These are phyloP conservation scores for Phodopus roborovskii DNA, from an alignment of 2,113 vertebrate species.

Conservation along the genomic window DNA sequence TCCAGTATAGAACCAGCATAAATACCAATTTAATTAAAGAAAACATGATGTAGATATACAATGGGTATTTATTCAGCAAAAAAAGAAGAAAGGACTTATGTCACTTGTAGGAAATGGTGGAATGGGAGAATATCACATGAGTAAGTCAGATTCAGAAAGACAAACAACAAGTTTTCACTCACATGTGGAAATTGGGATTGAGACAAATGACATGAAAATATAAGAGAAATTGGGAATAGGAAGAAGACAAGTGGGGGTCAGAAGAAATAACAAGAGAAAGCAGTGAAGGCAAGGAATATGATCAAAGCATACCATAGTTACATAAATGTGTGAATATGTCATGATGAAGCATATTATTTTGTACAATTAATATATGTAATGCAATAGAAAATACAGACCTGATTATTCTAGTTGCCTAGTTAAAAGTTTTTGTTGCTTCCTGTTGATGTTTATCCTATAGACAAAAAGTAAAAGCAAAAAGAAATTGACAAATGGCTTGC, in stretches of 20 bases:
- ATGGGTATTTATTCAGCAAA: not conserved
- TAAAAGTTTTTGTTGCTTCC: not conserved
- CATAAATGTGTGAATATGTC: not conserved
- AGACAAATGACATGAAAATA: not conserved
- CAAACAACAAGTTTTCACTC: not conserved
- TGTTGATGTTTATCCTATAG: not conserved
- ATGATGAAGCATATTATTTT: not conserved
- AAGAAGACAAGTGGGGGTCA: not conserved
- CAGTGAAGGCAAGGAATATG: not conserved
- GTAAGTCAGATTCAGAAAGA: not conserved
- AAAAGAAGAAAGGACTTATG: not conserved
- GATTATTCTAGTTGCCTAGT: not conserved
- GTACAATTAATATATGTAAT: not conserved
- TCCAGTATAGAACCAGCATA: not conserved
- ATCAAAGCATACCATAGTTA: not conserved
- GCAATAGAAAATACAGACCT: not conserved
- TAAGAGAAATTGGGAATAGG: not conserved
- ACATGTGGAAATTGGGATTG: not conserved
- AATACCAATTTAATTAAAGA: not conserved
- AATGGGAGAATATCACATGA: not conserved
- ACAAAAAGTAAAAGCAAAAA: not conserved
- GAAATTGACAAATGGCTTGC: not conserved
- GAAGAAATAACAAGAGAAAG: not conserved
- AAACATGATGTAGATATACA: not conserved
- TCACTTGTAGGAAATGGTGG: not conserved